Evolutionary conservation across 2,113 vertebrate genomes (phyloP).

Genomic region (Dasyornis broadbenti): DNA sequence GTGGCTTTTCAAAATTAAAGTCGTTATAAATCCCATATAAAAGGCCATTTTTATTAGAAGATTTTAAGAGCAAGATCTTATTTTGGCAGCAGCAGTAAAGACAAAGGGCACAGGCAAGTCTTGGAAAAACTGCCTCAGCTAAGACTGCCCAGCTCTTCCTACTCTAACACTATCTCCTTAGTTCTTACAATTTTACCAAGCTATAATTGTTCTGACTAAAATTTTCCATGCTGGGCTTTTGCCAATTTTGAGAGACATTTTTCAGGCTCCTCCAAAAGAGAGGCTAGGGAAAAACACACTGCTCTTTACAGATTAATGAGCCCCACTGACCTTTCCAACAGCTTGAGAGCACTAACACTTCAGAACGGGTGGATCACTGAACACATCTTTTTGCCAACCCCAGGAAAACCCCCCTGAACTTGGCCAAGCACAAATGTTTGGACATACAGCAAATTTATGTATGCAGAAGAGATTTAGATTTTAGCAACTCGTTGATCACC

Average conservation of each 20-base stretch:
- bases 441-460: background rate
- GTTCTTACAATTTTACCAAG: background rate
- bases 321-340: background rate
- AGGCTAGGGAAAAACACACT: background rate
- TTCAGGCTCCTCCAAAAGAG: background rate
- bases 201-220: background rate
- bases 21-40: background rate
- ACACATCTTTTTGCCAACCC: background rate
- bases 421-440: background rate
- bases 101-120: background rate
- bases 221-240: background rate
- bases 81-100: background rate
- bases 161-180: background rate
- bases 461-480: background rate
- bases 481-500: background rate
- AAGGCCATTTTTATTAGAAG: constrained; percentile 12
- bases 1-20: background rate
- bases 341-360: background rate
- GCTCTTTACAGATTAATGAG: constrained; percentile 3
- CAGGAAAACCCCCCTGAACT: background rate
- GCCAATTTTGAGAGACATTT: constrained; percentile 3
- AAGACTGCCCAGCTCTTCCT: background rate
- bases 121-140: background rate
- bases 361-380: rapidly evolving
- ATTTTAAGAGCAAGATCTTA: background rate